Conservation (phyloP, 2,888 invertebrate species). For the Polydrusus pterygomalis region DNA sequence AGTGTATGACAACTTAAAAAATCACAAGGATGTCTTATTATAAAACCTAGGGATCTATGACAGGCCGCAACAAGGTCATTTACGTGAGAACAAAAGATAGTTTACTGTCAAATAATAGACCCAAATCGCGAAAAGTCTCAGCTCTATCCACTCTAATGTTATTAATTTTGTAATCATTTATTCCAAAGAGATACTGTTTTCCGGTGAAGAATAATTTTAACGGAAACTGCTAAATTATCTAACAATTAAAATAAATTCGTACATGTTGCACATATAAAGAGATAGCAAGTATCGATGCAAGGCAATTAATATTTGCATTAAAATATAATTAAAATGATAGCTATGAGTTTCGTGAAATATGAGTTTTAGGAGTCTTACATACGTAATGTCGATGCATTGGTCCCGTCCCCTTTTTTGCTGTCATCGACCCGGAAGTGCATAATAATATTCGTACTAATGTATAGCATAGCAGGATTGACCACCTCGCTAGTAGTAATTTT, state of each 20-base stretch:
- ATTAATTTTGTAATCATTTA: not conserved
- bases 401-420: not conserved
- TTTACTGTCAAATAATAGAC: too few species aligned
- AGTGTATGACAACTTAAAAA: too few species aligned
- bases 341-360: not conserved
- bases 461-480: too few species aligned
- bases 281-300: not conserved
- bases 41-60: too few species aligned
- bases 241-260: constrained; percentile 1
- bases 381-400: not conserved
- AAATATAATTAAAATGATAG: not conserved
- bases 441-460: too few species aligned
- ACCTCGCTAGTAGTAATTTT: too few species aligned
- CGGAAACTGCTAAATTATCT: constrained; percentile 2
- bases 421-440: constrained; percentile 1
- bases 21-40: too few species aligned
- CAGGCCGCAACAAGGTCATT: too few species aligned
- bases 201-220: not conserved
- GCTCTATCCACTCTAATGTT: too few species aligned
- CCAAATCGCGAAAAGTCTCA: too few species aligned
- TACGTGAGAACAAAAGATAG: too few species aligned
- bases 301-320: constrained; percentile 2
- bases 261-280: not conserved
- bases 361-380: constrained; percentile 8
- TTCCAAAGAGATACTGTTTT: constrained; percentile 9